Base-by-base conservation (phyloP, 2,888 invertebrate species). In the Lysandra coridon region DNA sequence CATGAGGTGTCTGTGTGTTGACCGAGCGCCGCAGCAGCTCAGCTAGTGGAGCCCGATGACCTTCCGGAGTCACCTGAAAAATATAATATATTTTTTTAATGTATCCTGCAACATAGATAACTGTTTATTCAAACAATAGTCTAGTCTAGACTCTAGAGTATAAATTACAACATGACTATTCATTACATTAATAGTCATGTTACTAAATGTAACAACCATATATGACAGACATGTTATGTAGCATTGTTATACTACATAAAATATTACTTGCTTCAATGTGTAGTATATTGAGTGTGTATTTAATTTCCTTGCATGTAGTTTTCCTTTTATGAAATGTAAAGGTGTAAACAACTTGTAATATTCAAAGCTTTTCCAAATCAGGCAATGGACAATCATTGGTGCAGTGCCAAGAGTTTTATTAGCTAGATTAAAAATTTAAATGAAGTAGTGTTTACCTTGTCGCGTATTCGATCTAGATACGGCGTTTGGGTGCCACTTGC, bases 1-100 rank as follows among this genome's bases (percentile, higher is more conserved):
- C 96, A 81, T 97, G 97, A 37, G 98, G 98, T 17, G 98, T 98
- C 93, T 98, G 98, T 17, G 98, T 98, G 90, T 98, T 97, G 81
- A 98, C 97, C 80, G 97, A 97, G 81, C 97, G 95, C 78, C 96
- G 94, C 82, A 97, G 94, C 40, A 97, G 90, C 86, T 98, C 98
- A 5, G 97, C 97, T 80, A 98, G 94, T 4, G 98, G 98, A 14
- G 98, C 98, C 81, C 98, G 95, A 88, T 98, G 98, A 17, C 98
- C 98, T 92, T 98, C 98, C 2, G 98, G 98, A 80, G 97, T 97
- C 79, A 96, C 96, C 92, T 97, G 95, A 73, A 92, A 33, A 69
- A 14, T 91, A 74, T 23, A 23, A 23, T 23, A 23, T 23, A 23
- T 23, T 0, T 23, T 23, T 23, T 23, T 23, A 23, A 23, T 23